Evolutionary conservation across 2,888 invertebrate species (phyloP).

Genomic region (Hemicrepidius hirtus): DNA sequence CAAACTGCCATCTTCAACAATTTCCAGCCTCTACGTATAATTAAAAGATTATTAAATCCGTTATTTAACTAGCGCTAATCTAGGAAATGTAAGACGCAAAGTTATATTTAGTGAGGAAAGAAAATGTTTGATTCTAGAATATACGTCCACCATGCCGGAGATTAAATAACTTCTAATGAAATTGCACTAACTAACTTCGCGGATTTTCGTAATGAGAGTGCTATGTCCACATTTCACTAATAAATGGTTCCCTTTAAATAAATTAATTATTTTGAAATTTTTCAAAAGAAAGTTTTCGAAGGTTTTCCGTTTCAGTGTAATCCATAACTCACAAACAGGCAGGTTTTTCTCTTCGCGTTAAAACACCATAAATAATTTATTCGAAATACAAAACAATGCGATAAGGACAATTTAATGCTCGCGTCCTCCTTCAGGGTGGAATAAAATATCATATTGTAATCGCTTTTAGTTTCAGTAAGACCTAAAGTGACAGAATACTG

Average conservation of each 20-base stretch:
- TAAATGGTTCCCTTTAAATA: neutral
- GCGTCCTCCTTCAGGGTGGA: neutral
- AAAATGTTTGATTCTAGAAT: conserved; percentile 25
- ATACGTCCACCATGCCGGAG: conserved; percentile 21
- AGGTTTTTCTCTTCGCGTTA: neutral
- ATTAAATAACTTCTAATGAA: conserved; percentile 27
- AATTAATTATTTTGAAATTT: neutral
- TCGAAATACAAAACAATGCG: conserved; percentile 6
- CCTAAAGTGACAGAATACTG: conserved; percentile 21
- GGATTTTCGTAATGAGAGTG: conserved; percentile 10
- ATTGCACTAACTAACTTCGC: conserved; percentile 9
- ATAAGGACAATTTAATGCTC: conserved; percentile 19
- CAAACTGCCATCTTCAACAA: conserved; percentile 2
- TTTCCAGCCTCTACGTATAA: conserved; percentile 2
- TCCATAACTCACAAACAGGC: neutral
- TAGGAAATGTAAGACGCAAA: conserved; percentile 27
- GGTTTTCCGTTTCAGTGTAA: neutral
- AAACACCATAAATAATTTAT: conserved; percentile 18
- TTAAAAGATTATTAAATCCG: conserved; percentile 13
- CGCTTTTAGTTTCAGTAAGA: conserved; percentile 14
- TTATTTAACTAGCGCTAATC: conserved; percentile 19
- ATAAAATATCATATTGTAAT: conserved; percentile 21
- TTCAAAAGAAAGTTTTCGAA: neutral
- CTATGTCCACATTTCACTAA: neutral
- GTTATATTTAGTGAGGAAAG: conserved; percentile 8